These are phyloP conservation scores for Tetramorium bicarinatum DNA, from an alignment of 2,888 invertebrate species.

Conservation along the genomic window DNA sequence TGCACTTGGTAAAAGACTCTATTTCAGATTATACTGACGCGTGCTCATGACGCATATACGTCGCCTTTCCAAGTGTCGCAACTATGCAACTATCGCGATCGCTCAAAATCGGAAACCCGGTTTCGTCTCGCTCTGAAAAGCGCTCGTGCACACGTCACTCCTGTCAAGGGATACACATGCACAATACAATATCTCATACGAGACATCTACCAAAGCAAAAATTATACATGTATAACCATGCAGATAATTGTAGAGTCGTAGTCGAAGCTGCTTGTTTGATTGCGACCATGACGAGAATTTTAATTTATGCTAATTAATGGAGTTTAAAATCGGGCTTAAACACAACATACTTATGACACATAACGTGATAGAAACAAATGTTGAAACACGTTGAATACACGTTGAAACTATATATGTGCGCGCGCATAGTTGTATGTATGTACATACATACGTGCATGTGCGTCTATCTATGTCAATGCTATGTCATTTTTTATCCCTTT, in stretches of 20 bases:
- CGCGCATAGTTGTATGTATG: too few relatives aligned
- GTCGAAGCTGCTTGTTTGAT: not conserved
- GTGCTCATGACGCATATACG: constrained; percentile 61
- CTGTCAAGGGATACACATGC: not conserved
- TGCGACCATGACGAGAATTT: constrained; percentile 3
- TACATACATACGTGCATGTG: too few relatives aligned
- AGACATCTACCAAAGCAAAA: not conserved
- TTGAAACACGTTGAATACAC: too few relatives aligned
- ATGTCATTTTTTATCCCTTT: not conserved
- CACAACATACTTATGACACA: not conserved
- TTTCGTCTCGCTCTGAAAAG: constrained; percentile 80
- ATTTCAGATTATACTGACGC: not conserved
- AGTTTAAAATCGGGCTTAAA: not conserved
- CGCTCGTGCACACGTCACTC: constrained; percentile 40
- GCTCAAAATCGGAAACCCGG: constrained; percentile 73
- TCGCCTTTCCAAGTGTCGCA: constrained; percentile 63
- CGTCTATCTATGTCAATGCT: constrained; percentile 7
- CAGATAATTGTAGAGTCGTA: not conserved
- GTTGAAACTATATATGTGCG: too few relatives aligned
- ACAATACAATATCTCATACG: not conserved
- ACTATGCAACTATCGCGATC: constrained; percentile 32
- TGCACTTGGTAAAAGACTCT: too few relatives aligned
- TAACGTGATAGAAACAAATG: not conserved
- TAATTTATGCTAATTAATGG: not conserved
- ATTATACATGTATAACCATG: not conserved